Percentiles rank a stretch among this genome's conserved stretches.
phyloP scores from a whole-genome alignment of 2,888 invertebrate genomes.

The Parnassius smintheus region DNA sequence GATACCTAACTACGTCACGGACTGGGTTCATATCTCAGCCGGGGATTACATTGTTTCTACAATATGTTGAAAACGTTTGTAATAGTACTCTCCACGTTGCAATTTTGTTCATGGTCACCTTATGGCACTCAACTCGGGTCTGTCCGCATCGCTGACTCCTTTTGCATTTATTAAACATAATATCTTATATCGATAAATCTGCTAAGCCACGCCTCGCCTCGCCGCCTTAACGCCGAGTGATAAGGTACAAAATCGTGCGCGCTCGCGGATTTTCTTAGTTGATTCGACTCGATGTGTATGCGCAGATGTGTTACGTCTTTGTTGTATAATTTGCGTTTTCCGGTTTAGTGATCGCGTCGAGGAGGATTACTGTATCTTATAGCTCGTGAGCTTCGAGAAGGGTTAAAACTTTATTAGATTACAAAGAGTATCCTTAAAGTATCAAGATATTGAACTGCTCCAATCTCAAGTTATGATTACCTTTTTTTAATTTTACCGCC shows the following conservation, averaged over 20 bases:
- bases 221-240: constrained; percentile 37
- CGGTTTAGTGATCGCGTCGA: constrained; percentile 75
- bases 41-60: too few species aligned
- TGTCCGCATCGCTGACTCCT: constrained; percentile 65
- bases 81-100: constrained; percentile 11
- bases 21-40: too few species aligned
- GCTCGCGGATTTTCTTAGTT: constrained; percentile 18
- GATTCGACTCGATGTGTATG: constrained; percentile 44
- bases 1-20: too few species aligned
- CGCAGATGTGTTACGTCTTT: constrained; percentile 78
- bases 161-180: constrained; percentile 71
- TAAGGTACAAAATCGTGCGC: constrained; percentile 41
- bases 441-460: constrained; percentile 7
- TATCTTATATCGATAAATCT: constrained; percentile 74
- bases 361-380: constrained; percentile 50
- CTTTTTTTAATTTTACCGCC: too few species aligned
- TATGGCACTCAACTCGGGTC: constrained; percentile 57
- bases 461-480: neutral
- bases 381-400: constrained; percentile 39
- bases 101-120: constrained; percentile 45
- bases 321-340: constrained; percentile 79
- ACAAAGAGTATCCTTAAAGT: constrained; percentile 30
- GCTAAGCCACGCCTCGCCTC: constrained; percentile 40
- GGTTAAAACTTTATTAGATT: constrained; percentile 56
- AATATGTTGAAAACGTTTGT: too few species aligned